phyloP scores from a whole-genome alignment of 1,140 invertebrate species.

The Drosophila tropicalis region DNA sequence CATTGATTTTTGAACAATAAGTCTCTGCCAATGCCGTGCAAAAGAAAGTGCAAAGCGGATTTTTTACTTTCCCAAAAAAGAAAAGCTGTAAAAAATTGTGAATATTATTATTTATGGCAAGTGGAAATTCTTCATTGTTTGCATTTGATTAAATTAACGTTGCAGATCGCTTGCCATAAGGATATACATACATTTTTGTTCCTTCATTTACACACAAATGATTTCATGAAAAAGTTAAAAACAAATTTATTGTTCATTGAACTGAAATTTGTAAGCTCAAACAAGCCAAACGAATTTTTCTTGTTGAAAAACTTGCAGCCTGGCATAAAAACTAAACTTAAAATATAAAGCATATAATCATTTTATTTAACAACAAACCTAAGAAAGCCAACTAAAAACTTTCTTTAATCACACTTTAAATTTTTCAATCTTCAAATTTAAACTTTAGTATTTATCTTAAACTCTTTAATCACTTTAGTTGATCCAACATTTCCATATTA shows the following conservation, averaged over 20 bases:
- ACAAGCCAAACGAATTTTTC: background rate
- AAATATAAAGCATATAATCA: too few species aligned
- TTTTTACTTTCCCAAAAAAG: background rate
- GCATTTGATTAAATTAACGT: conserved; percentile 10
- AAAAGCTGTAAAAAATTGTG: background rate
- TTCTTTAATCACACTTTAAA: too few species aligned
- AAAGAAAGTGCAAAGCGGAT: conserved; percentile 7
- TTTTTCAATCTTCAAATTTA: too few species aligned
- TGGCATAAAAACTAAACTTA: background rate
- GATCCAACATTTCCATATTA: too few species aligned
- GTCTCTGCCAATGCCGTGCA: background rate
- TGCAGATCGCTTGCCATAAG: background rate
- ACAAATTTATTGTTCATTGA: conserved; percentile 4
- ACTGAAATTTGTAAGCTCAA: conserved; percentile 1
- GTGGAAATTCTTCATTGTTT: background rate
- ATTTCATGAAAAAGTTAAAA: background rate
- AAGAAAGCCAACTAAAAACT: too few species aligned
- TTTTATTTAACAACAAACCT: too few species aligned
- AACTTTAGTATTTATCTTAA: too few species aligned
- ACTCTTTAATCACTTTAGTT: too few species aligned
- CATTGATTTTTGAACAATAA: conserved; percentile 36
- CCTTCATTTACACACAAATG: background rate
- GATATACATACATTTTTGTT: background rate
- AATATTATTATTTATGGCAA: conserved; percentile 1
- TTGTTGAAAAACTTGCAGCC: background rate